These are phyloP conservation scores for Hemitrygon akajei DNA, from an alignment of 2,797 vertebrate species.

Conservation along the genomic window DNA sequence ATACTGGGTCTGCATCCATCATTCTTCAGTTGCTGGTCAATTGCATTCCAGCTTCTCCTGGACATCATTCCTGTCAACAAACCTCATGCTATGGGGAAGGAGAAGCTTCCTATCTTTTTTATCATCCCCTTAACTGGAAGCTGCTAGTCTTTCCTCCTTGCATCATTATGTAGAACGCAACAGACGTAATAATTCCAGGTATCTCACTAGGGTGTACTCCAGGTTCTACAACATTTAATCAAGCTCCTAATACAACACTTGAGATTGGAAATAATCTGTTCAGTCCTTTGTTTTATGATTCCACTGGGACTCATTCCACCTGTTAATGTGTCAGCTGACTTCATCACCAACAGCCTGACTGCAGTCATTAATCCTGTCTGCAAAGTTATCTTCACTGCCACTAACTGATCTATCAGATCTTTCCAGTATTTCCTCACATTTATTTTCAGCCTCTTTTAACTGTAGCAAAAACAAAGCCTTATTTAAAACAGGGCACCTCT, in stretches of 20 bases:
- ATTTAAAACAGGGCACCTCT: not conserved
- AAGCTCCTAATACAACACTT: not conserved
- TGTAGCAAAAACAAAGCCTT: not conserved
- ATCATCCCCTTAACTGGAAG: not conserved
- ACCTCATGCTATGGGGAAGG: not conserved
- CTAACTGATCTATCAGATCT: not conserved
- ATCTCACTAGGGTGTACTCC: not conserved
- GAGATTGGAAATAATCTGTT: not conserved
- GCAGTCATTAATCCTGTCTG: not conserved
- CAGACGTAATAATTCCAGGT: not conserved
- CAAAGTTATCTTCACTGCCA: not conserved
- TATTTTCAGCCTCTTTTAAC: not conserved
- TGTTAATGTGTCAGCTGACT: not conserved
- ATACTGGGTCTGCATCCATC: not conserved
- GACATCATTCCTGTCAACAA: too few relatives aligned
- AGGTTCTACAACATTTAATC: not conserved
- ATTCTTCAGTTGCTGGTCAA: not conserved
- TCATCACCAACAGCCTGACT: not conserved
- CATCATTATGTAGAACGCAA: not conserved
- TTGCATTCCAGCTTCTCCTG: not conserved
- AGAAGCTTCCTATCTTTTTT: not conserved
- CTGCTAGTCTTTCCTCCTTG: not conserved
- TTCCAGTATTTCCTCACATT: not conserved
- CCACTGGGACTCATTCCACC: not conserved
- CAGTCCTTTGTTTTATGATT: not conserved